Percentiles rank a stretch among this genome's conserved stretches.
Conservation (phyloP, 2,113 vertebrate species). For the Rhinichthys klamathensis region DNA sequence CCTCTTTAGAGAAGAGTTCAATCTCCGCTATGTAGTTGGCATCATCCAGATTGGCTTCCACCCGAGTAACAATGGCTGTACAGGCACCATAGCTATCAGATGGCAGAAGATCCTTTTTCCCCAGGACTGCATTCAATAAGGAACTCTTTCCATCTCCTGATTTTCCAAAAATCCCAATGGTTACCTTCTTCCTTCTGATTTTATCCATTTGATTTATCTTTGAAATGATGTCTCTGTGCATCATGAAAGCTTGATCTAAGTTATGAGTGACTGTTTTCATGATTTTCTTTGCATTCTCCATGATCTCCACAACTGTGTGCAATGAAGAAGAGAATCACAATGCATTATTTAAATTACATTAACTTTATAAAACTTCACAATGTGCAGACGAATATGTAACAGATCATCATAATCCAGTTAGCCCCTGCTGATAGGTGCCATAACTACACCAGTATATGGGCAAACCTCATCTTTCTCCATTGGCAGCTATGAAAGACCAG, state of each 20-base stretch:
- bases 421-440: no score
- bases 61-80: constrained; percentile 65
- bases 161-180: background rate
- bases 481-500: no score
- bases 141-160: background rate
- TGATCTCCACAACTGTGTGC: background rate
- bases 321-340: background rate
- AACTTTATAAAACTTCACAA: no score
- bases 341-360: no score
- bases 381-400: no score
- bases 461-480: no score
- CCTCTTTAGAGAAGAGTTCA: constrained; percentile 65
- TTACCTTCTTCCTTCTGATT: background rate
- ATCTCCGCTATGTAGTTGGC: constrained; percentile 62
- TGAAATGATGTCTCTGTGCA: background rate
- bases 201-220: background rate
- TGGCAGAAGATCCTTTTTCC: constrained; percentile 57
- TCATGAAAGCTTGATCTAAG: background rate
- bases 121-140: constrained; percentile 64
- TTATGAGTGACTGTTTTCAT: background rate
- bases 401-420: no score
- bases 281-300: background rate
- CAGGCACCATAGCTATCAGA: constrained; percentile 60
- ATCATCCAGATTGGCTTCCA: constrained; percentile 46
- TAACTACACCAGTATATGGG: no score